Evolutionary conservation across 2,797 vertebrate species (phyloP), one percentile per base, ranked within the genome.

Genomic region (Poecilia velifera): DNA sequence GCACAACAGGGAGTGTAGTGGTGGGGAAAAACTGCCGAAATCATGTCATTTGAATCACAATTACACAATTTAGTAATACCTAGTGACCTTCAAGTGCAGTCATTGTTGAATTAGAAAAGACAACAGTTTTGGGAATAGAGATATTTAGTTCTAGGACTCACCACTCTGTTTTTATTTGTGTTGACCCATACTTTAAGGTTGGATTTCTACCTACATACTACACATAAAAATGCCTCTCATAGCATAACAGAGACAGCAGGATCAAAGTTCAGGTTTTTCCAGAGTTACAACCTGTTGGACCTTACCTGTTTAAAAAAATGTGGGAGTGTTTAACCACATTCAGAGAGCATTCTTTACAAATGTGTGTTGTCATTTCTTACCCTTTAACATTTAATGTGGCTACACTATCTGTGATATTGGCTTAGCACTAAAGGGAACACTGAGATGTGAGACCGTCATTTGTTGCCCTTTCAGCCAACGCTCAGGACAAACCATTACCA

Each of bases 391-490:
- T 78, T 41, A 16, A 47, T 57, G 66, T 77, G 41, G n/a, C 36
- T 76, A n/a, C 43, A 57, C 16, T 80, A 73, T 74, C 47, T 81
- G 57, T 14, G 51, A 43, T 53, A 18, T 34, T 51, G 45, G 31
- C 22, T 8, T 18, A 28, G 28, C 51, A 76, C 73, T 82, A 79
- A 81, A 55, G 53, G 22, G 77, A 84, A 53, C 47, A 74, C 51
- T 83, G 64, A 72, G 28, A 36, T 86, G 51, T 84, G 62, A 84
- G 79, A 86, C 74, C 47, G 79, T 87, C 79, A 82, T 49, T 49
- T 66, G 6, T 41, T 41, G 25, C 46, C 28, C 78, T 77, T 85
- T 78, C 49, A 76, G 75, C 72, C 43, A 81, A 73, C 43, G 78
- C 74, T 41, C 70, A 73, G 72, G 43, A 39, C 81, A 84, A 87